These are phyloP conservation scores for Australoheros facetus DNA, from an alignment of 2,797 vertebrate species.

Conservation along the genomic window DNA sequence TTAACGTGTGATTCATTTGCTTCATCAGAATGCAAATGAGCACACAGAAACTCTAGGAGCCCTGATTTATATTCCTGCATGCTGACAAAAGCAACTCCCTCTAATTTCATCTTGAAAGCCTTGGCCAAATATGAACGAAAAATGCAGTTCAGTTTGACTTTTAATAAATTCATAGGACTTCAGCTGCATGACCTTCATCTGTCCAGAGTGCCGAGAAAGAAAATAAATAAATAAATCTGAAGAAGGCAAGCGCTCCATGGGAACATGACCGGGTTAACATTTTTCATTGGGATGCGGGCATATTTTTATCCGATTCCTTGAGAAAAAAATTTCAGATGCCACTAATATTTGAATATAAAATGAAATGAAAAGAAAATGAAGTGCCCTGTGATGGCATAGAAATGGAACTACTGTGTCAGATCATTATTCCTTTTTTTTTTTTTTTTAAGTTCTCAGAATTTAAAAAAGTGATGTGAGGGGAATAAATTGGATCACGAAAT, in stretches of 20 bases:
- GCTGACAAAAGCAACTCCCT: constrained; percentile 12
- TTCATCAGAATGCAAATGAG: constrained; percentile 27
- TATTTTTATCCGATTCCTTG: constrained; percentile 12
- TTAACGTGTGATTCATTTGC: constrained; percentile 34
- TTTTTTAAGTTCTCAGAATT: constrained; percentile 1
- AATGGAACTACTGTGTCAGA: not conserved
- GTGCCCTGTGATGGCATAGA: not conserved
- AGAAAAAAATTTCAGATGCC: not conserved
- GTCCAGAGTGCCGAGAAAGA: not conserved
- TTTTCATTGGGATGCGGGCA: not conserved
- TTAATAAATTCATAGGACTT: not conserved
- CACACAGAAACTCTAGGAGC: constrained; percentile 4
- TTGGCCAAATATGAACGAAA: constrained; percentile 16
- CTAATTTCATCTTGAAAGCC: constrained; percentile 28
- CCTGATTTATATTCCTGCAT: not conserved
- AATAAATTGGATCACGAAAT: constrained; percentile 12
- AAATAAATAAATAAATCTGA: not conserved
- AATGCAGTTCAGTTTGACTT: not conserved
- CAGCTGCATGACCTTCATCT: not conserved
- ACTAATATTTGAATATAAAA: constrained; percentile 25
- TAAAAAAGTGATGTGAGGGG: not conserved
- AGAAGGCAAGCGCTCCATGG: not conserved
- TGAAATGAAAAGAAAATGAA: constrained; percentile 1
- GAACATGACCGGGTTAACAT: not conserved
- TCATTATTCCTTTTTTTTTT: not conserved